Base-by-base conservation (phyloP, 92 coral and sea anemone genomes). In the Porites evermanni region DNA sequence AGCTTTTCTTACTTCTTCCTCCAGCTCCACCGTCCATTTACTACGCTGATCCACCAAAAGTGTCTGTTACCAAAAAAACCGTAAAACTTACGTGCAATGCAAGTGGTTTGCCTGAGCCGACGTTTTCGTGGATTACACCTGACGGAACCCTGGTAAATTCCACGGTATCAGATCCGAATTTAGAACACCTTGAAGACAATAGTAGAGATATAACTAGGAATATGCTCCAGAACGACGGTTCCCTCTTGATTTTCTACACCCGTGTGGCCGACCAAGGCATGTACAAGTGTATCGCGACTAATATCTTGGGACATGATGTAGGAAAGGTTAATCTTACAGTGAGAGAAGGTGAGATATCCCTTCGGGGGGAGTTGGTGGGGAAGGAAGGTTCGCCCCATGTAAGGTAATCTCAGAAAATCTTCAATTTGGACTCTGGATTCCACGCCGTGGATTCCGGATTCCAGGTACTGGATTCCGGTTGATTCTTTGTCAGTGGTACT, bases 31-130 rank as follows among this genome's bases (percentile, higher is more conserved):
- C 97, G 6, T 7, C 63, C 14, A 87, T 94, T 24, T 73, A 72
- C 38, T 68, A 73, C 67, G 64, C 61, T 68, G 69, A 74, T 18
- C 86, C 74, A 23, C 79, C 88, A 24, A 80, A 78, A 7, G 93
- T 83, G 67, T 80, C 88, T 51, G 92, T 89, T 11, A 66, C 74
- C 8, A 81, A 86, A 21, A 89, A 94, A 72, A 91, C 87, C 80
- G 85, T 89, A 74, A 94, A 94, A 9, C 79, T 94, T 16, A 78
- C 86, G n/a, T 94, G 97, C 78, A 81, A 72, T 58, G 93, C 94
- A 18, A 50, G 72, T 18, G 97, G 94, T 61, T 14, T 20, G 24
- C 95, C 98, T 32, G 70, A 26, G 64, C 94, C 94, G 5, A 69
- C 23, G 5, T 70, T 91, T 73, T 17, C 78, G 32, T 29, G 32